Evolutionary conservation across 2,113 vertebrate genomes (phyloP), one percentile per base, ranked within the genome.

Genomic region (Cynocephalus volans): DNA sequence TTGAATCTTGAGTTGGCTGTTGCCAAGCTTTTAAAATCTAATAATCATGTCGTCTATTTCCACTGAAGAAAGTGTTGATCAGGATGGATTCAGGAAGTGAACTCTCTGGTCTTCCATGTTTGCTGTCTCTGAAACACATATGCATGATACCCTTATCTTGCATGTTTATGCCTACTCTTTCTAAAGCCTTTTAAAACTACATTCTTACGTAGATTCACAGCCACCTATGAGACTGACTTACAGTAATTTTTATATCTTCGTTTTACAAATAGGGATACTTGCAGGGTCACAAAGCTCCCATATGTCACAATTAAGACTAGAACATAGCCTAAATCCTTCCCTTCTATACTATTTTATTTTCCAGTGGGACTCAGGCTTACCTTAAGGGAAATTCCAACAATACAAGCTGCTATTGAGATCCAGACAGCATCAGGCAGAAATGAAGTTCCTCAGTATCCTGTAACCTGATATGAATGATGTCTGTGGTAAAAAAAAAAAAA

Each of bases 181-280:
- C 18, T 48, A 92, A 94, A 87, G 15, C 8, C 17, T 77, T 96
- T 77, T 76, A 52, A 96, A 88, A 95, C 21, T 52, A 54, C 2
- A 15, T 36, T 88, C 52, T 77, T 73, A 65, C n/a, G 62, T 76
- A 90, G 70, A 76, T 7, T 90, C 41, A 92, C 36, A 69, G 1
- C 18, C 23, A 91, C 33, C 19, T 52, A 5, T 58, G 77, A 76
- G 33, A 52, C 1, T 75, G 52, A 85, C 19, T 65, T 88, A 91
- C 1, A 84, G 31, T 21, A 80, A 48, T 75, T n/a, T 28, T 54
- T 65, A 11, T 23, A 56, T 62, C 67, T 82, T 76, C 82, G 33
- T 77, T 93, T 96, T 92, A 90, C 33, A 69, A 19, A 79, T 28
- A 54, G 26, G 24, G 24, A 26, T 75, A 80, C 31, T 80, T 90